Conservation (phyloP, 1,140 invertebrate species). For the Probaryconus sp. region DNA sequence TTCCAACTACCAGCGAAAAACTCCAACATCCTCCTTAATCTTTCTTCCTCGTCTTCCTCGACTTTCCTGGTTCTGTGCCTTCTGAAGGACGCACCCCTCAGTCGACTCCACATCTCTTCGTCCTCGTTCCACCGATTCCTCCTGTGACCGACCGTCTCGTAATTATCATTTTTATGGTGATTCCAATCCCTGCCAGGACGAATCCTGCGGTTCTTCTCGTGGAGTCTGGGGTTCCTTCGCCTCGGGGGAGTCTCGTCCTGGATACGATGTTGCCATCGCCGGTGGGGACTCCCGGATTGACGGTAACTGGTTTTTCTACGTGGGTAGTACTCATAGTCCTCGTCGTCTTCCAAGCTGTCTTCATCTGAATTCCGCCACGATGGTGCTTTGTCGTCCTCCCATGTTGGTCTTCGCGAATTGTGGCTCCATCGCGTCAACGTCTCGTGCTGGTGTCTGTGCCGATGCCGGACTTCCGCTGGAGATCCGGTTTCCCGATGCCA, state of each 20-base stretch:
- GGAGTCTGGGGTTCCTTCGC: slow-evolving; percentile 22
- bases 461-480: slow-evolving; percentile 57
- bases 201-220: slow-evolving; percentile 36
- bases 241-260: slow-evolving; percentile 27
- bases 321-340: slow-evolving; percentile 35
- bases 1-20: background rate
- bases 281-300: slow-evolving; percentile 15
- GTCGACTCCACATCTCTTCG: slow-evolving; percentile 18
- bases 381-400: slow-evolving; percentile 43
- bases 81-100: background rate
- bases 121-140: slow-evolving; percentile 47
- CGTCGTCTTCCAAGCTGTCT: slow-evolving; percentile 34
- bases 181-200: slow-evolving; percentile 38
- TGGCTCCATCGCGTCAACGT: slow-evolving; percentile 33
- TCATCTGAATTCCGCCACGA: slow-evolving; percentile 28
- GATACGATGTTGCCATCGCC: slow-evolving; percentile 27
- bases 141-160: slow-evolving; percentile 3
- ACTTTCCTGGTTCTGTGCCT: slow-evolving; percentile 17
- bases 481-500: slow-evolving; percentile 44
- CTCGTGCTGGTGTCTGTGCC: slow-evolving; percentile 69
- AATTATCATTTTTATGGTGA: slow-evolving; percentile 10
- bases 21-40: slow-evolving; percentile 29
- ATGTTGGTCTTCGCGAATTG: slow-evolving; percentile 20
- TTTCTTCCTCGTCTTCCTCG: slow-evolving; percentile 22
- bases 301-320: slow-evolving; percentile 19